phyloP scores from a whole-genome alignment of 2,888 invertebrate genomes.

The Xestia xanthographa region DNA sequence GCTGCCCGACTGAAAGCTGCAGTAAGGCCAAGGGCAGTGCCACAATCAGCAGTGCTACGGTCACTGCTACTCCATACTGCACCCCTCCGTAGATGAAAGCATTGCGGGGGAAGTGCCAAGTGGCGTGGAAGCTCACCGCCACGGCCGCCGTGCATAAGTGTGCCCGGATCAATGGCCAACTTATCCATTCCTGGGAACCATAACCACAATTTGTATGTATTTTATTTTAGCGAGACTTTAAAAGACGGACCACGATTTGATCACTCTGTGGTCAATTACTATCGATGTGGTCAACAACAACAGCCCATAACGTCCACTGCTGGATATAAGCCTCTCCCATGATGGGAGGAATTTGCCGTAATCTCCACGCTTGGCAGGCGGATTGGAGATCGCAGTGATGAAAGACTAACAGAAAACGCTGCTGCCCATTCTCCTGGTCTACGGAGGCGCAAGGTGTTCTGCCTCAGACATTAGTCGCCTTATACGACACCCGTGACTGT shows the following conservation, averaged over 20 bases:
- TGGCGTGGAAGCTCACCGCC: slow-evolving; percentile 89
- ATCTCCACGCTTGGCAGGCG: too few species aligned
- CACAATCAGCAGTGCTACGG: slow-evolving; percentile 85
- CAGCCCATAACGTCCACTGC: too few species aligned
- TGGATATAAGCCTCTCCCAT: too few species aligned
- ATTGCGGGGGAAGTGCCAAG: slow-evolving; percentile 91
- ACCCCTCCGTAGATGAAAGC: slow-evolving; percentile 87
- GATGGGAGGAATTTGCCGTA: too few species aligned
- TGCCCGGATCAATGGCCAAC: slow-evolving; percentile 77
- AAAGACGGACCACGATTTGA: not conserved
- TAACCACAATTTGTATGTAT: not conserved
- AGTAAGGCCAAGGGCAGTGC: slow-evolving; percentile 91
- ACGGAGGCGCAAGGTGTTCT: too few species aligned
- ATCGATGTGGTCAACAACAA: too few species aligned
- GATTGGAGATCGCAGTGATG: too few species aligned
- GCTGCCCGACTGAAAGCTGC: slow-evolving; percentile 92
- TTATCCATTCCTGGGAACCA: slow-evolving; percentile 73
- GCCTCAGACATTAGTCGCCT: too few species aligned
- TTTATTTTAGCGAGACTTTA: not conserved
- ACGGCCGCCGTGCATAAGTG: slow-evolving; percentile 89
- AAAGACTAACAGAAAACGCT: too few species aligned
- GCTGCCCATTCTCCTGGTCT: too few species aligned
- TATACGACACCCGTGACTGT: too few species aligned
- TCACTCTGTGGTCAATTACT: not conserved
- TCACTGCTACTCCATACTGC: slow-evolving; percentile 88